Evolutionary conservation across 1,140 invertebrate genomes (phyloP), one percentile per base, ranked within the genome.

Genomic region (Mesaphorura yosii): DNA sequence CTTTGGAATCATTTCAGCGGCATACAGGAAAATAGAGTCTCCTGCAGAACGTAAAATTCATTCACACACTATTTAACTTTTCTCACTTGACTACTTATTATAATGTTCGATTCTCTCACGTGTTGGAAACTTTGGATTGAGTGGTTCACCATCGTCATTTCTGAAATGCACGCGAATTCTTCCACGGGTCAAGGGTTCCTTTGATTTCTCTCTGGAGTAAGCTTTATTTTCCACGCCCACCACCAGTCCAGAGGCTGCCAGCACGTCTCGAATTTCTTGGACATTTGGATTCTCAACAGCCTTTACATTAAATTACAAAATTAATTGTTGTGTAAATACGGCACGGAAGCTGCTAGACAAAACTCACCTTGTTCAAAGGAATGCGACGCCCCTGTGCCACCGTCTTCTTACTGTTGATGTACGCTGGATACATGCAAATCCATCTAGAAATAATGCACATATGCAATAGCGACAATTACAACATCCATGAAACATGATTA

Each of bases 341-440:
- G n/a, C n/a, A n/a, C n/a, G n/a, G n/a, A n/a, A n/a, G n/a, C n/a
- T n/a, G n/a, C n/a, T n/a, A 41, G 10, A 19, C 6, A 7, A 41
- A 41, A n/a, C 42, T 52, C 63, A 77, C 77, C 68, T 84, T 82
- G 2, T 81, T 75, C 70, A 91, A 90, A 5, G 82, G 70, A 22
- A 98, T 70, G 59, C 82, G 79, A 23, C 94, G 75, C 7, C 94
- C 94, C 68, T 92, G 80, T 2, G 84, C 83, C 26, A 85, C 66
- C 0, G 88, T 89, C 70, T 89, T 94, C 65, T 90, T 94, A 58
- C 81, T 91, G 66, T 98, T 97, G 20, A 98, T 75, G 64, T 98
- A 98, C 0, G 88, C 82, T 37, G 95, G 95, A 72, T 98, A 98
- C 51, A 98, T 85, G 64, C 88, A 93, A 50, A 96, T 79, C 93